Base-by-base conservation (phyloP, 2,888 invertebrate species). In the Drosophila diplacantha region DNA sequence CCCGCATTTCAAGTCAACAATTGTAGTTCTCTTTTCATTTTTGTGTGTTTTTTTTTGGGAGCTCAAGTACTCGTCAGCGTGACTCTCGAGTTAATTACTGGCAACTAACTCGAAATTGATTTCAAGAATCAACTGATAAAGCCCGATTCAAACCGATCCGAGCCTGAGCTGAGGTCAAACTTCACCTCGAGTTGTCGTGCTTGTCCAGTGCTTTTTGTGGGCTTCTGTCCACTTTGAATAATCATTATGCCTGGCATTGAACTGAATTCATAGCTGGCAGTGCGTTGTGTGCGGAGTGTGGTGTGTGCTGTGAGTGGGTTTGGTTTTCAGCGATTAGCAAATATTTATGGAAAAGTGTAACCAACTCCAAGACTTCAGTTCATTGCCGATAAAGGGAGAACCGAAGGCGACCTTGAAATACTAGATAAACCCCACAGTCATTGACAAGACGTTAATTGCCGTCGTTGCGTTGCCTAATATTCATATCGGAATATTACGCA, bases 191-290 rank as follows among this genome's bases (percentile, higher is more conserved):
- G 32, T 63, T 70, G 51, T 63, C 54, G 54, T 44, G 44, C 51
- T 59, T 43, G 29, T 49, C 37, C 50, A 65, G 57, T 66, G 54
- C 53, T 32, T 56, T 54, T 69, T 60, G 52, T 61, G 43, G 54
- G 46, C 46, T 46, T 62, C 56, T 51, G 37, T 55, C 50, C 38
- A 50, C 43, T 55, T 68, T 56, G 65, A 65, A 70, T 70, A 71
- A 73, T 75, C 64, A 74, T 77, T 65, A 51, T 62, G 44, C 64
- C 66, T 83, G 85, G 74, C 82, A 85, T 85, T 83, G 82, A 85
- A 72, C 85, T 68, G 69, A 71, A 77, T 83, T 73, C 50, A 54
- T 55, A 26, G 35, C 24, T 57, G 44, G 29, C 37, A 26, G 31
- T 51, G 46, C 35, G 37, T 29, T 16, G 46, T 50, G 29, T 55